Conservation (phyloP, 2,113 vertebrate species). For the Peromyscus polionotus region DNA sequence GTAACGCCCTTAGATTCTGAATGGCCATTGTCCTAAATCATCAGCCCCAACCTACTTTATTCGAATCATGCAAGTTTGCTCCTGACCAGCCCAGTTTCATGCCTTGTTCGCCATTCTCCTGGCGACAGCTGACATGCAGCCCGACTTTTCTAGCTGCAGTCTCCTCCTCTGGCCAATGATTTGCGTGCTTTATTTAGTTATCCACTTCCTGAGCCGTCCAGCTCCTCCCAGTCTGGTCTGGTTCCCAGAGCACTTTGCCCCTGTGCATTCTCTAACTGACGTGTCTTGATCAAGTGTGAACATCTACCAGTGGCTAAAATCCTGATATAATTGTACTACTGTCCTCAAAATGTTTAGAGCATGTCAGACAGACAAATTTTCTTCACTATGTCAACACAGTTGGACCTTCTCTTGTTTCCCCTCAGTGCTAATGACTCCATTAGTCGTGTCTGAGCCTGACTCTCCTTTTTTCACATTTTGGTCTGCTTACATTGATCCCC, state of each 20-base stretch:
- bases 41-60: neutral
- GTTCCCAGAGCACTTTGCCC: neutral
- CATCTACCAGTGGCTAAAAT: neutral
- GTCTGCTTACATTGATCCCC: neutral
- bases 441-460: neutral
- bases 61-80: neutral
- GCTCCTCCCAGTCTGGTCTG: neutral
- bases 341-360: neutral
- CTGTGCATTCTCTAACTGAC: neutral
- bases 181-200: neutral
- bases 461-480: neutral
- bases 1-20: neutral
- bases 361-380: neutral
- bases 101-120: neutral
- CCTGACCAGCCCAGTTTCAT: neutral
- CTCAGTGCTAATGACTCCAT: neutral
- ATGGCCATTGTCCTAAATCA: too few relatives aligned
- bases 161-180: neutral
- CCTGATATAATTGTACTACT: neutral
- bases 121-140: neutral
- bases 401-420: neutral
- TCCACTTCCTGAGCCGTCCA: neutral
- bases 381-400: neutral
- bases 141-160: neutral
- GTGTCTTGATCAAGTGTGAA: neutral